These are phyloP conservation scores for Caenorhabditis sp. DNA, from an alignment of 2,888 invertebrate species.

Conservation along the genomic window DNA sequence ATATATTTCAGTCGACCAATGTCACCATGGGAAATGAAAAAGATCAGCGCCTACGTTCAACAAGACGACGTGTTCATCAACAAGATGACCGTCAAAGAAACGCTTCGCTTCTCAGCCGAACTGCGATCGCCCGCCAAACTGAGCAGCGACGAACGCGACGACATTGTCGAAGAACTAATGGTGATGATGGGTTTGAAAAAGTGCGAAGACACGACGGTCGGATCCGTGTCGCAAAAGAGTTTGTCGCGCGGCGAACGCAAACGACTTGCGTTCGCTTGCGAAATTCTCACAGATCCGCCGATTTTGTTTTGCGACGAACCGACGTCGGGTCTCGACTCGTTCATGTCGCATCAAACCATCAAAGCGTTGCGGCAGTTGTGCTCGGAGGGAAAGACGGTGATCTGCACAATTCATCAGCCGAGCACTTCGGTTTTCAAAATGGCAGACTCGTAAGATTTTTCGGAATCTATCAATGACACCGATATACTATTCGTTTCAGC, in stretches of 20 bases:
- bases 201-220: conserved; percentile 41
- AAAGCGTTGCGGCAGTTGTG: conserved; percentile 72
- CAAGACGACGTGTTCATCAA: conserved; percentile 88
- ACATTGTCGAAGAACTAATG: conserved; percentile 24
- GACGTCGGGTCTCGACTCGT: conserved; percentile 52
- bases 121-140: conserved; percentile 30
- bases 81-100: conserved; percentile 84
- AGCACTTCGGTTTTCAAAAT: conserved; percentile 86
- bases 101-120: conserved; percentile 81
- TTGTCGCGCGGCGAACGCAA: conserved; percentile 96
- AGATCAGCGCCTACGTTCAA: conserved; percentile 85
- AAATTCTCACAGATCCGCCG: conserved; percentile 72
- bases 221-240: conserved; percentile 76
- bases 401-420: conserved; percentile 92
- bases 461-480: too few relatives aligned
- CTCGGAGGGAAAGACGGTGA: conserved; percentile 82
- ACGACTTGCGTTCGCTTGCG: conserved; percentile 89
- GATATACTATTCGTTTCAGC: conserved; percentile 9
- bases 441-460: conserved; percentile 78
- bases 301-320: conserved; percentile 58
- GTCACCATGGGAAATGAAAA: conserved; percentile 72
- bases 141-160: conserved; percentile 52
- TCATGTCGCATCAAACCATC: conserved; percentile 51
- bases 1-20: conserved; percentile 27
- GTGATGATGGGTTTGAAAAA: conserved; percentile 34